phyloP scores from a whole-genome alignment of 2,888 invertebrate species.

The Agrochola lota region DNA sequence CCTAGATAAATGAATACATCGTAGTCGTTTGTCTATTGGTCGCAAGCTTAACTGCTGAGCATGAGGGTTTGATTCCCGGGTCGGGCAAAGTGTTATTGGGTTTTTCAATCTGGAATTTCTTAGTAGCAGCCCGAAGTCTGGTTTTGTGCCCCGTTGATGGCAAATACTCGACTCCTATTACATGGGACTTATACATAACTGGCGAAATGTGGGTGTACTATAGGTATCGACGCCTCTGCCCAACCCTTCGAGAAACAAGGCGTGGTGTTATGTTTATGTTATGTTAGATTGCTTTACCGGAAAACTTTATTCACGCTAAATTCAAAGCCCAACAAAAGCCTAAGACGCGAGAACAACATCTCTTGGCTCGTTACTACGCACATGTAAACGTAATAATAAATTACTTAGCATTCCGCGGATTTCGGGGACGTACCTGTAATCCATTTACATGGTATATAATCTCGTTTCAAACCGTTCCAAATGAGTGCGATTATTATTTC shows the following conservation, averaged over 20 bases:
- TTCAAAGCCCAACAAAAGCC: constrained; percentile 27
- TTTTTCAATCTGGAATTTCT: too few relatives aligned
- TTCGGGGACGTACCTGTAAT: constrained; percentile 41
- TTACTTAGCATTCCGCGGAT: constrained; percentile 36
- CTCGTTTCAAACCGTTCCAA: constrained; percentile 36
- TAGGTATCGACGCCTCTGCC: background rate
- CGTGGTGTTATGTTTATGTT: background rate
- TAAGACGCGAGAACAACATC: constrained; percentile 43
- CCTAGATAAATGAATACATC: background rate
- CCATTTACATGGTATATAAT: constrained; percentile 52
- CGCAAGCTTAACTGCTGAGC: background rate
- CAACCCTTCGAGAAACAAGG: accelerated
- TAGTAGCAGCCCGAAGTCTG: background rate
- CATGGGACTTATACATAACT: background rate
- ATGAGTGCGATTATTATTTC: constrained; percentile 38
- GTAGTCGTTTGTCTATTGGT: background rate
- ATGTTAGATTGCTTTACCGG: background rate
- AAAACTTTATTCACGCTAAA: background rate
- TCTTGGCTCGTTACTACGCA: constrained; percentile 47
- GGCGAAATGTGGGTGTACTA: too few relatives aligned
- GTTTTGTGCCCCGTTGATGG: background rate
- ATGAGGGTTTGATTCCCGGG: background rate
- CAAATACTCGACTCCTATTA: background rate
- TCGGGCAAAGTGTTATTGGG: background rate
- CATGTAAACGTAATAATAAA: constrained; percentile 60